Evolutionary conservation across 1,140 invertebrate genomes (phyloP).

Genomic region (Chymomyza costata): DNA sequence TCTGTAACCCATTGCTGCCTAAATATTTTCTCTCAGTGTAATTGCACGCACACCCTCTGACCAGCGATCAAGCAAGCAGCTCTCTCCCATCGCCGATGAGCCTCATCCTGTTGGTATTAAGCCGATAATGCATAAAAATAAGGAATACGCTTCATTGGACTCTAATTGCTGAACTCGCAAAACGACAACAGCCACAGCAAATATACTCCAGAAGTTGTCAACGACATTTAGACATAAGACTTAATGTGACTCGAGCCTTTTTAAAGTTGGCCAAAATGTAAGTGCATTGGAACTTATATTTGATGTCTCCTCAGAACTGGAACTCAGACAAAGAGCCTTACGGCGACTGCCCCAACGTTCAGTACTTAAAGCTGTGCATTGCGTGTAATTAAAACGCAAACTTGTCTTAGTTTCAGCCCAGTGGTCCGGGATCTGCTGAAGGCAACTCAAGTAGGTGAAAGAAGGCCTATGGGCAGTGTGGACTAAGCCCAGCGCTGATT

Average conservation of each 20-base stretch:
- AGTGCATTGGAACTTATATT: conserved; percentile 29
- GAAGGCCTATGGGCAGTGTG: conserved; percentile 22
- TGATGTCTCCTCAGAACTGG: too few relatives aligned
- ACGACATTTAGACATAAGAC: conserved; percentile 19
- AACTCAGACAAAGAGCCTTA: conserved; percentile 17
- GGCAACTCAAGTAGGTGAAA: conserved; percentile 51
- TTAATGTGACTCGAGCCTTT: too few relatives aligned
- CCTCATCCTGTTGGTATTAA: conserved; percentile 55
- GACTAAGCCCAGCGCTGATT: conserved; percentile 42
- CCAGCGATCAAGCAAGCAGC: background rate
- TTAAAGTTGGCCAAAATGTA: conserved; percentile 18
- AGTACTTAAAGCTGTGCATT: conserved; percentile 29
- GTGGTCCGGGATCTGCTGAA: background rate
- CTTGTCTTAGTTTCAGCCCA: conserved; percentile 32
- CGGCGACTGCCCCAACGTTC: conserved; percentile 29
- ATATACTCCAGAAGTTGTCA: conserved; percentile 24
- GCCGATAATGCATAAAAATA: conserved; percentile 70
- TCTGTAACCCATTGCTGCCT: too few relatives aligned
- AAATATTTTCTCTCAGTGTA: conserved; percentile 26
- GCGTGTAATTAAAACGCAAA: conserved; percentile 72
- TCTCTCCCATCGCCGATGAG: conserved; percentile 26
- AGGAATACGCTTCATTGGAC: conserved; percentile 71
- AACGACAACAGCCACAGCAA: conserved; percentile 29
- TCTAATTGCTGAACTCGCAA: conserved; percentile 64
- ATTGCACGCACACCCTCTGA: conserved; percentile 20